phyloP scores from a whole-genome alignment of 2,888 invertebrate genomes.

The Drosophila ezoana region DNA sequence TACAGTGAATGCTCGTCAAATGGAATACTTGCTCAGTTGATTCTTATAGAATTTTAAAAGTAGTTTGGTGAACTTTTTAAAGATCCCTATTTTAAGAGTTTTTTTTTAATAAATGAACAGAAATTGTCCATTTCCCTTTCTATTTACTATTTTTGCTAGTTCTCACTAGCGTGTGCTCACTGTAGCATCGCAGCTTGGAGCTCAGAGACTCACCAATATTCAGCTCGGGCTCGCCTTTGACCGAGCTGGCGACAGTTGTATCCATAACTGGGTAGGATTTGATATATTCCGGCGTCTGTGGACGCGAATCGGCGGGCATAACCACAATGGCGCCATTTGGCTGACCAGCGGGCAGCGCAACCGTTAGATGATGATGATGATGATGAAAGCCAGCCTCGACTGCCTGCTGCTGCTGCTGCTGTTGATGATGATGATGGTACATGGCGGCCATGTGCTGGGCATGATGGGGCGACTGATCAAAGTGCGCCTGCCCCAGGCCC shows the following conservation, averaged over 20 bases:
- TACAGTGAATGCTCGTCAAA: slow-evolving; percentile 2
- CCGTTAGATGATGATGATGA: slow-evolving; percentile 44
- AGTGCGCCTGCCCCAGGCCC: slow-evolving; percentile 37
- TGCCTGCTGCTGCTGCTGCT: slow-evolving; percentile 4
- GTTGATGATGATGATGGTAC: slow-evolving; percentile 37
- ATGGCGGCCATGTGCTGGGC: slow-evolving; percentile 61
- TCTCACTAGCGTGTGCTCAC: background rate
- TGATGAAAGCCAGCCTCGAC: slow-evolving; percentile 50
- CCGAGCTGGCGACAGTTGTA: slow-evolving; percentile 85
- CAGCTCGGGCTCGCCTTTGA: slow-evolving; percentile 85
- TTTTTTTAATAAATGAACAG: background rate
- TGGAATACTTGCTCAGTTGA: background rate
- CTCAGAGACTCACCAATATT: slow-evolving; percentile 83
- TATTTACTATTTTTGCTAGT: no score
- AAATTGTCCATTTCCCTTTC: background rate
- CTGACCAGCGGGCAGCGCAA: slow-evolving; percentile 18
- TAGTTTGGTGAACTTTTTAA: background rate
- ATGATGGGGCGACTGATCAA: slow-evolving; percentile 42
- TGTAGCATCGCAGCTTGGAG: background rate
- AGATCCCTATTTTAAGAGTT: background rate
- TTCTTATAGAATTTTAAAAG: no score
- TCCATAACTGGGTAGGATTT: slow-evolving; percentile 85
- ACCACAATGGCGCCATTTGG: slow-evolving; percentile 62
- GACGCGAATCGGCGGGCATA: slow-evolving; percentile 82
- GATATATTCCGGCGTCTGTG: slow-evolving; percentile 84